These are phyloP conservation scores for Hermatobates lingyangjiaoensis DNA, from an alignment of 1,140 invertebrate genomes.

Conservation along the genomic window DNA sequence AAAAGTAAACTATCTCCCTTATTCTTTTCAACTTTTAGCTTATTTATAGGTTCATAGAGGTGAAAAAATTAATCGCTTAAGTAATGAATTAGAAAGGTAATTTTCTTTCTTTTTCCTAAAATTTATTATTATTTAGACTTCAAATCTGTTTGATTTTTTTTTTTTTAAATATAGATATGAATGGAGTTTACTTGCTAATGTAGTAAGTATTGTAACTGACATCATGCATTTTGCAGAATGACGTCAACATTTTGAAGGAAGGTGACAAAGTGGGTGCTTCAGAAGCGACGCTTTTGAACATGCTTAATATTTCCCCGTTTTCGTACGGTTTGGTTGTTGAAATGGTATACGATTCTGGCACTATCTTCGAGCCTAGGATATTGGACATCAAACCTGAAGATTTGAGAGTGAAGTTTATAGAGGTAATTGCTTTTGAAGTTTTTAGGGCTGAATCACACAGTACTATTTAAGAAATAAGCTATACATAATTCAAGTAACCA, in stretches of 20 bases:
- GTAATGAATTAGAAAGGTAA: no score
- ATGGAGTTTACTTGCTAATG: no score
- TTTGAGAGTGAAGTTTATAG: slow-evolving; percentile 71
- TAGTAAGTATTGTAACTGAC: no score
- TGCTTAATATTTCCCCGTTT: slow-evolving; percentile 99
- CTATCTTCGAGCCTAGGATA: slow-evolving; percentile 89
- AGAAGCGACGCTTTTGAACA: slow-evolving; percentile 95
- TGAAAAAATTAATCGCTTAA: no score
- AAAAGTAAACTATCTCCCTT: no score
- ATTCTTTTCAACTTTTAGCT: no score
- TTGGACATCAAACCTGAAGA: slow-evolving; percentile 97
- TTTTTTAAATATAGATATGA: no score
- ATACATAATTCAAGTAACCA: no score
- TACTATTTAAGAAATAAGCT: no score
- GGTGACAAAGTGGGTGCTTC: slow-evolving; percentile 96
- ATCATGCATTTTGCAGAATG: slow-evolving; percentile 58
- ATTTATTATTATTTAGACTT: background rate
- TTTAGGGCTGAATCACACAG: no score
- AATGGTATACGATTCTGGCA: slow-evolving; percentile 96
- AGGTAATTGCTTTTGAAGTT: slow-evolving; percentile 24
- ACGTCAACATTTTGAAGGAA: slow-evolving; percentile 86
- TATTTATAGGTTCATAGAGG: no score
- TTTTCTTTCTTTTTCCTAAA: background rate
- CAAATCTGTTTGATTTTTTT: slow-evolving; percentile 2
- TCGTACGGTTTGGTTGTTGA: slow-evolving; percentile 91